phyloP scores from a whole-genome alignment of 2,797 vertebrate species.

The Sylvia borin region DNA sequence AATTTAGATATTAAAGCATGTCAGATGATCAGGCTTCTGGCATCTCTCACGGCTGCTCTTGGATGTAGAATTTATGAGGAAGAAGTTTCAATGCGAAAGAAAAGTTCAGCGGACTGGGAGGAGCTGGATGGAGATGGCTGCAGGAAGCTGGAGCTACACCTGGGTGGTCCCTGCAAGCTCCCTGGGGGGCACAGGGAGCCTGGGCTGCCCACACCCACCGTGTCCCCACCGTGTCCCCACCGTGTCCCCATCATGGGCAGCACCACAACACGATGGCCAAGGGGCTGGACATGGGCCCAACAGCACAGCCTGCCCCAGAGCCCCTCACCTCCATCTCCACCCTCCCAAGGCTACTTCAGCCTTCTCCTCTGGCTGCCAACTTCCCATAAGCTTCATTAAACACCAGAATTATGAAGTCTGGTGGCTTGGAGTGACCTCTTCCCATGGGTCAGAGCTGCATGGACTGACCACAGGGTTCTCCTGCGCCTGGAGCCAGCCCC shows the following conservation, averaged over 20 bases:
- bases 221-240: not conserved
- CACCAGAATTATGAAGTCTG: rapidly evolving
- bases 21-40: slow-evolving; percentile 54
- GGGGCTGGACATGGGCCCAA: not conserved
- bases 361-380: not conserved
- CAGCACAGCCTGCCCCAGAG: not conserved
- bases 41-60: slow-evolving; percentile 23
- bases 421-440: not conserved
- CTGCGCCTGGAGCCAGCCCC: not conserved
- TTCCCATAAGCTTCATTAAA: rapidly evolving
- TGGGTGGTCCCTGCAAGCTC: not conserved
- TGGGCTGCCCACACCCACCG: not conserved
- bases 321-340: not conserved
- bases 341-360: not conserved
- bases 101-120: slow-evolving; percentile 20
- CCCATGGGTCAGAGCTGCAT: rapidly evolving
- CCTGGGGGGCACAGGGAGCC: not conserved
- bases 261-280: rapidly evolving
- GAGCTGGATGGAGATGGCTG: slow-evolving; percentile 50
- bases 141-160: slow-evolving; percentile 41
- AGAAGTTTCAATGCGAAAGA: slow-evolving; percentile 26
- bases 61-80: slow-evolving; percentile 47
- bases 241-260: not conserved
- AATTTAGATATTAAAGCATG: slow-evolving; percentile 23
- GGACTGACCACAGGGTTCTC: not conserved